A percentile compares a stretch with the other conserved stretches of the same genome.
phyloP scores from a whole-genome alignment of 2,113 vertebrate genomes.

The Amphilophus citrinellus region DNA sequence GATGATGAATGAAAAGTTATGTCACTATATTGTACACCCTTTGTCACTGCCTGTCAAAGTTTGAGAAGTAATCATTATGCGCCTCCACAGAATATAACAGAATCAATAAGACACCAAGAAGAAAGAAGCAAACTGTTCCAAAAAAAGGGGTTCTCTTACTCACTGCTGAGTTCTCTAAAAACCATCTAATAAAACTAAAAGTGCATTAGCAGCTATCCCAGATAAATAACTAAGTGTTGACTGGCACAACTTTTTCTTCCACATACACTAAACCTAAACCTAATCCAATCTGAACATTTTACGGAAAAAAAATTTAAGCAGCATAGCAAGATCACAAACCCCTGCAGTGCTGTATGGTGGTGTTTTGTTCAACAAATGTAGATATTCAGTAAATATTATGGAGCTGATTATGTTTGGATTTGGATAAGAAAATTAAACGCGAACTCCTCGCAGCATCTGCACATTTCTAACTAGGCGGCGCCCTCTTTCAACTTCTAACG shows the following conservation, averaged over 20 bases:
- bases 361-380: neutral
- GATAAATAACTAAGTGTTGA: neutral
- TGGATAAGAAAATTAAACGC: neutral
- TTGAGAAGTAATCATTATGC: neutral
- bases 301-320: no score
- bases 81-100: neutral
- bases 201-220: neutral
- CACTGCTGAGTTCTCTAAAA: neutral
- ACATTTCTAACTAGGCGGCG: neutral
- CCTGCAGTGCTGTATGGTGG: neutral
- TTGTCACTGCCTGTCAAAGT: neutral
- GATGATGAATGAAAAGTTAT: neutral
- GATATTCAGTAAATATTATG: neutral
- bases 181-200: neutral
- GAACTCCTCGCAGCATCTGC: neutral
- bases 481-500: conserved; percentile 1
- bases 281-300: neutral
- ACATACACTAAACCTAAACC: neutral
- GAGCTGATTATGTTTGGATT: neutral
- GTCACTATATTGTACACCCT: neutral
- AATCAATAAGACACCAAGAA: neutral
- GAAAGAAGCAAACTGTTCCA: neutral
- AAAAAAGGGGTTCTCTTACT: neutral
- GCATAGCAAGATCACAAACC: neutral
- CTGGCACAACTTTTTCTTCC: neutral